phyloP scores from a whole-genome alignment of 2,888 invertebrate genomes.

The Gibbula magus region DNA sequence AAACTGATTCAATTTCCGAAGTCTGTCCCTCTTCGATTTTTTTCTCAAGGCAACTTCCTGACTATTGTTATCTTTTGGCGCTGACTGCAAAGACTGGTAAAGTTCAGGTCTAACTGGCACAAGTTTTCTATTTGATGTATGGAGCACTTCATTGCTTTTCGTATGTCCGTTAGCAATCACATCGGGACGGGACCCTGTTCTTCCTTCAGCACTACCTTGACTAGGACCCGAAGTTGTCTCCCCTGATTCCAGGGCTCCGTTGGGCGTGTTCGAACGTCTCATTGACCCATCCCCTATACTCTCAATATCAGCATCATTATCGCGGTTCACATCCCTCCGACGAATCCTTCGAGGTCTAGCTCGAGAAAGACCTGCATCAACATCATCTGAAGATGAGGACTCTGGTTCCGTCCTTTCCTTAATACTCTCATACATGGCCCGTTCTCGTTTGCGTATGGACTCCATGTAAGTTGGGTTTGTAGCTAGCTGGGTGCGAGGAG shows the following conservation, averaged over 20 bases:
- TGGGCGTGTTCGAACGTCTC: background rate
- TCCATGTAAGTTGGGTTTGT: constrained; percentile 30
- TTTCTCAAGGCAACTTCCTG: constrained; percentile 35
- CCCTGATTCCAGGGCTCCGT: background rate
- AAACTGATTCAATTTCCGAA: constrained; percentile 37
- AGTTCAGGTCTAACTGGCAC: background rate
- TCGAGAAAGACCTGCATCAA: constrained; percentile 31
- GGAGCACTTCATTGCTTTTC: background rate
- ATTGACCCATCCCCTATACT: background rate
- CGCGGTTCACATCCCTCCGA: background rate
- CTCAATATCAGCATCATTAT: constrained; percentile 9
- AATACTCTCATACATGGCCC: constrained; percentile 43
- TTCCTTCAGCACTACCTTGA: background rate
- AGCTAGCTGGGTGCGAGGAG: constrained; percentile 13
- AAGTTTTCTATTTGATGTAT: background rate
- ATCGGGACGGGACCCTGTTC: background rate
- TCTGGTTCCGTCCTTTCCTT: constrained; percentile 44
- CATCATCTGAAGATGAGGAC: constrained; percentile 34
- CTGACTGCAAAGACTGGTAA: constrained; percentile 28
- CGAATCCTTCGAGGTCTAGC: constrained; percentile 3
- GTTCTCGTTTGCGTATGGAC: constrained; percentile 31
- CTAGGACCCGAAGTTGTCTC: background rate
- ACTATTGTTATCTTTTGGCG: constrained; percentile 28
- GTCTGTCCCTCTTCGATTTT: constrained; percentile 40
- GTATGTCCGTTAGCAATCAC: constrained; percentile 2